phyloP scores from a whole-genome alignment of 1,140 invertebrate species.

The Galendromus occidentalis region DNA sequence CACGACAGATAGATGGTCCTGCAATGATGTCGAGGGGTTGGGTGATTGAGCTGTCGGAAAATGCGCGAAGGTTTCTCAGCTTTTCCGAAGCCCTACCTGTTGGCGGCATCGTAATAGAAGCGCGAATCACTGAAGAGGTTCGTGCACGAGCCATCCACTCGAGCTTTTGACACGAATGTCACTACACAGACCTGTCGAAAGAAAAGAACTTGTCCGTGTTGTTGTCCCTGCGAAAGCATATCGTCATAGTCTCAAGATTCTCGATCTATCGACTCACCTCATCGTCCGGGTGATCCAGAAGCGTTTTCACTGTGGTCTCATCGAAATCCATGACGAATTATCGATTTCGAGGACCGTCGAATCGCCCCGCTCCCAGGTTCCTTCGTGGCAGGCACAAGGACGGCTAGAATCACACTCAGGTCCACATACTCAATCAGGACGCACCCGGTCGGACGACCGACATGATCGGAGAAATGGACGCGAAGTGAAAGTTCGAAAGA shows the following conservation, averaged over 20 bases:
- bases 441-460: no score
- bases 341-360: neutral
- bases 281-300: neutral
- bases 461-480: no score
- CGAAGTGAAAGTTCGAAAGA: no score
- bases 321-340: neutral
- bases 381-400: no score
- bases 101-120: constrained; percentile 3
- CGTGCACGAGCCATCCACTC: neutral
- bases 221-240: no score
- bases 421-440: no score
- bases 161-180: neutral
- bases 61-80: no score
- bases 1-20: constrained; percentile 2
- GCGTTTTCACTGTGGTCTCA: neutral
- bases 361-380: no score
- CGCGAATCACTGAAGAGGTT: neutral
- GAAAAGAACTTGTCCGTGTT: no score
- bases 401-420: no score
- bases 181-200: neutral
- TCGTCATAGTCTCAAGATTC: no score
- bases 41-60: no score
- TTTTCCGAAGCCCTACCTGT: neutral
- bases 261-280: neutral
- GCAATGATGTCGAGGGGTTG: neutral